Evolutionary conservation across 2,113 vertebrate species (phyloP), one percentile per base, ranked within the genome.

Genomic region (Pipa parva): DNA sequence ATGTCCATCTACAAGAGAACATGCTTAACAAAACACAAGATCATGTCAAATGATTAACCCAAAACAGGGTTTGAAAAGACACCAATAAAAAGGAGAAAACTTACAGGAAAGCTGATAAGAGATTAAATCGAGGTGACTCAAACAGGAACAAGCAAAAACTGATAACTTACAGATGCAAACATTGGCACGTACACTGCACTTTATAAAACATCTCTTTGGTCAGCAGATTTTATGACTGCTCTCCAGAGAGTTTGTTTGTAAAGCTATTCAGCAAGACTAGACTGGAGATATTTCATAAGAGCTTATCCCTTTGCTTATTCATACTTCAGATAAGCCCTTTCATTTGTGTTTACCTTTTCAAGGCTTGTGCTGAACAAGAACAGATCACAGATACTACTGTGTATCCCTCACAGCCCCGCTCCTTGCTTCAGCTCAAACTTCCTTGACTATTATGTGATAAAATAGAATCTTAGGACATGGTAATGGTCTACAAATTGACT

Each of bases 161-260:
- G 72, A 79, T 69, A 73, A 26, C 58, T 77, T 72, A 79, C 74
- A 72, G 74, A 81, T 70, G 74, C 39, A 78, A 71, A 74, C 73
- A 75, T 63, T 86, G 78, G 76, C 77, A 78, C 66, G 2, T 22
- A 18, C 59, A 5, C 46, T 59, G 64, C 58, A 21, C 72, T 70
- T 77, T 78, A 79, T 80, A 82, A 60, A 64, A 52, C 59, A 73
- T 55, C 75, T 73, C 69, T 58, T 71, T 78, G 76, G 78, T 79
- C 63, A 78, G 48, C 69, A 56, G 59, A 79, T 77, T 81, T 80
- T 76, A 79, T 46, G 74, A 77, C 68, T 77, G 66, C 20, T 59
- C 33, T 75, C 42, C 52, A 77, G 77, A 78, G 75, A 76, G 64
- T 12, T 5, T 64, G 48, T 78, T 84, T 79, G 61, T 69, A 65